Conservation (phyloP, 2,797 vertebrate species). For the Sarcoramphus papa region DNA sequence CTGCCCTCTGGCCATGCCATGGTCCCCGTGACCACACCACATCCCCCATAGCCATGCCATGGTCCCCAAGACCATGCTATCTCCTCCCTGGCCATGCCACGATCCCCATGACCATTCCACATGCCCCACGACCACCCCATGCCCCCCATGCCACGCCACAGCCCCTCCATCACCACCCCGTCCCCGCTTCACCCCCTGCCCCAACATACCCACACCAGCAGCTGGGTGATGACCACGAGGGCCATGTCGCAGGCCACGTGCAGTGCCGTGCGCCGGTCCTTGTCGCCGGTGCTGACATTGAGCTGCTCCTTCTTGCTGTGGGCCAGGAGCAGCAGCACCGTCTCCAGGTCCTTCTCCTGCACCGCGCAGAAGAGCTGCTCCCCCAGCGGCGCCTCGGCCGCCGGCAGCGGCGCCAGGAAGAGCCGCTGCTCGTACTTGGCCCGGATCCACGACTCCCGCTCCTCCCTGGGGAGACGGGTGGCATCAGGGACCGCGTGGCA, state of each 20-base stretch:
- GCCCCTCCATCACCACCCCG: neutral
- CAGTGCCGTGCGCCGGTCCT: conserved; percentile 78
- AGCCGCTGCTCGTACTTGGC: conserved; percentile 93
- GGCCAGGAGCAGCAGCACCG: conserved; percentile 87
- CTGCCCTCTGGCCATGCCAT: fast-evolving
- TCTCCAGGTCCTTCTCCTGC: conserved; percentile 80
- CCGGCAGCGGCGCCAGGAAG: conserved; percentile 82
- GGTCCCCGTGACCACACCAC: too few relatives aligned
- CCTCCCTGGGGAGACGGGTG: conserved; percentile 74
- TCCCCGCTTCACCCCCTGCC: fast-evolving
- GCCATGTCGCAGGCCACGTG: conserved; percentile 88
- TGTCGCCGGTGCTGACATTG: conserved; percentile 65
- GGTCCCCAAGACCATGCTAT: neutral
- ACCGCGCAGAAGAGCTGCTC: conserved; percentile 80
- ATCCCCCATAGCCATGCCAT: neutral
- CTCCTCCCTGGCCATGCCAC: neutral
- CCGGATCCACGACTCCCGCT: conserved; percentile 92
- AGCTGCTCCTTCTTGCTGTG: conserved; percentile 89
- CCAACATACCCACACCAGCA: conserved; percentile 88
- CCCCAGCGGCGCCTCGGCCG: conserved; percentile 67
- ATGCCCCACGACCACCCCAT: fast-evolving
- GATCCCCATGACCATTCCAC: neutral
- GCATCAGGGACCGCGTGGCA: neutral
- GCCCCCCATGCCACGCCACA: neutral
- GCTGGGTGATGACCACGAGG: conserved; percentile 93